phyloP scores from a whole-genome alignment of 2,797 vertebrate species.

The Lepilemur ruficaudatus region DNA sequence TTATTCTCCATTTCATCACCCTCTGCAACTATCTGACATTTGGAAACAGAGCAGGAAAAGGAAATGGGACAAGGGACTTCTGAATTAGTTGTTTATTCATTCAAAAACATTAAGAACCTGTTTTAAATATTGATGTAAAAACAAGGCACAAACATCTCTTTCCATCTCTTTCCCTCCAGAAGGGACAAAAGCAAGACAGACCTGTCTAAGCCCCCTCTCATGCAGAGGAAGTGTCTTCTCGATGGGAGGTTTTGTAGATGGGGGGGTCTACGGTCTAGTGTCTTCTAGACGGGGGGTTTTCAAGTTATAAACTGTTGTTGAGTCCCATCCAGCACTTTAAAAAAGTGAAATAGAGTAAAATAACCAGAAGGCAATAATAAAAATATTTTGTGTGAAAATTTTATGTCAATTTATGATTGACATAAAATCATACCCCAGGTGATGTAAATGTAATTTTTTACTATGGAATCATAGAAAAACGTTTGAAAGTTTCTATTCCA shows the following conservation, averaged over 20 bases:
- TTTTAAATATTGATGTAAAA: not conserved
- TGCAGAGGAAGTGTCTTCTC: not conserved
- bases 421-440: not conserved
- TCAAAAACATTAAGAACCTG: not conserved
- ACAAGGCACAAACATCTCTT: not conserved
- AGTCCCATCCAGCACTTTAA: not conserved
- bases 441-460: not conserved
- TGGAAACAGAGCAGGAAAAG: constrained; percentile 9
- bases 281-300: not conserved
- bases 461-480: not conserved
- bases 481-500: not conserved
- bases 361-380: not conserved
- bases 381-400: not conserved
- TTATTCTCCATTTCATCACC: not conserved
- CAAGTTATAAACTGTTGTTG: not conserved
- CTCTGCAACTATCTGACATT: not conserved
- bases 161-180: not conserved
- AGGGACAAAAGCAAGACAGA: not conserved
- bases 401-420: not conserved
- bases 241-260: not conserved
- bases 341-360: not conserved
- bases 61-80: not conserved
- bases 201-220: not conserved
- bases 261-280: not conserved
- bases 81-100: not conserved